These are phyloP conservation scores for Pseudochirops corinnae DNA, from an alignment of 2,797 vertebrate species.

Conservation along the genomic window DNA sequence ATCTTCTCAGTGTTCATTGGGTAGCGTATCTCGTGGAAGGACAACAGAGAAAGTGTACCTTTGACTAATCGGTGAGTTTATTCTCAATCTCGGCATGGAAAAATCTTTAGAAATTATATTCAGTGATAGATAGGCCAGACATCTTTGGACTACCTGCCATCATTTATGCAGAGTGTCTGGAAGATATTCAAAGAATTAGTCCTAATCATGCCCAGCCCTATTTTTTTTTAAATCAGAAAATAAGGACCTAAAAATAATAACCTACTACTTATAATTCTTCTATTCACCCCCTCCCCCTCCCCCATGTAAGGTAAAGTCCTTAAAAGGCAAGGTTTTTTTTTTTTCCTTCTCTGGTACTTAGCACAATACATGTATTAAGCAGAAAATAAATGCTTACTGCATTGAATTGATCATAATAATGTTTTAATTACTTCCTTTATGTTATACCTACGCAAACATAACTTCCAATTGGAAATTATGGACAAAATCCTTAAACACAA, in stretches of 20 bases:
- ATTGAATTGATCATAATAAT: not conserved
- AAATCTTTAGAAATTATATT: conserved; percentile 25
- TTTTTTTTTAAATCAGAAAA: conserved; percentile 6
- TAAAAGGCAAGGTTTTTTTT: not conserved
- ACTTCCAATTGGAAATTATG: not conserved
- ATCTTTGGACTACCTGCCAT: not conserved
- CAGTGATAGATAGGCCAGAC: not conserved
- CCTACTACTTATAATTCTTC: not conserved
- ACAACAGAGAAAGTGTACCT: not conserved
- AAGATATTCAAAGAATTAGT: conserved; percentile 21
- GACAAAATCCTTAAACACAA: conserved; percentile 15
- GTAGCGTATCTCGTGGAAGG: not conserved
- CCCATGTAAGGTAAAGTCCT: not conserved
- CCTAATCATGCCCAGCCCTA: not conserved
- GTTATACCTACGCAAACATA: not conserved
- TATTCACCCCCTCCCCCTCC: fast-evolving
- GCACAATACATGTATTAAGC: not conserved
- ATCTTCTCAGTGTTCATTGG: not conserved
- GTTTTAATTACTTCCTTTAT: not conserved
- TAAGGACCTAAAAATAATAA: not conserved
- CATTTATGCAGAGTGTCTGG: conserved; percentile 20
- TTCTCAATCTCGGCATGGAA: not conserved
- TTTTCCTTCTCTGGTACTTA: not conserved
- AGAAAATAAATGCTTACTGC: not conserved
- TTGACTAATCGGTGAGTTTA: not conserved